Evolutionary conservation across 2,113 vertebrate genomes (phyloP), one percentile per base, ranked within the genome.

Genomic region (Mystacornis crossleyi): DNA sequence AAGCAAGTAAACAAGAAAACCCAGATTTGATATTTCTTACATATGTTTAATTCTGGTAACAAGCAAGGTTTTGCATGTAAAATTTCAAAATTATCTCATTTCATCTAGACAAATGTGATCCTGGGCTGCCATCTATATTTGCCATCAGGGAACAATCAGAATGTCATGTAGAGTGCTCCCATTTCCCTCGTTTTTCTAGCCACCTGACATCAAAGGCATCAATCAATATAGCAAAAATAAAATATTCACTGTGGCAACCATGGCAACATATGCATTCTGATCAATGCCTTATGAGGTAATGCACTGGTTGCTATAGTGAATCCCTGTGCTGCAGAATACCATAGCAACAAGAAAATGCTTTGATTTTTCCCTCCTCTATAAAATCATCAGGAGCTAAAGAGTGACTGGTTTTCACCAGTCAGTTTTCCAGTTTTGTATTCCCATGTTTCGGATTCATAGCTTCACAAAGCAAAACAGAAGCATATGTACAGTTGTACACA

Each of bases 271-370:
- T 5, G 38, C 70, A 36, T 53, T 79, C 64, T 85, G 81, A 92
- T 84, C 80, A 79, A 40, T 50, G 33, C n/a, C 36, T 96, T 75
- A 85, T 69, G 67, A 55, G 7, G 67, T 73, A 92, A 51, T 34
- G 40, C 47, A 45, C 48, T 81, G 54, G 90, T 72, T 50, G 77
- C 88, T 97, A 75, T 86, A 83, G 62, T 23, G 25, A 85, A 78
- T 89, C 50, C 16, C 40, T 86, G 9, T 38, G 54, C 15, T 77
- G 71, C 40, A 81, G 19, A 86, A 82, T 85, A 54, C 74, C 93
- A 73, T 81, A 96, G 96, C 65, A 97, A 97, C 94, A 72, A 61
- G 66, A 86, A 89, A 91, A 95, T 62, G 21, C 11, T 67, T 60
- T 81, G 24, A 45, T 45, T 66, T 90, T 18, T 14, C 4, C 19